Evolutionary conservation across 30 jellyfish, hydroid and myxozoan species (phyloP).

Genomic region (Turritopsis dohrnii): DNA sequence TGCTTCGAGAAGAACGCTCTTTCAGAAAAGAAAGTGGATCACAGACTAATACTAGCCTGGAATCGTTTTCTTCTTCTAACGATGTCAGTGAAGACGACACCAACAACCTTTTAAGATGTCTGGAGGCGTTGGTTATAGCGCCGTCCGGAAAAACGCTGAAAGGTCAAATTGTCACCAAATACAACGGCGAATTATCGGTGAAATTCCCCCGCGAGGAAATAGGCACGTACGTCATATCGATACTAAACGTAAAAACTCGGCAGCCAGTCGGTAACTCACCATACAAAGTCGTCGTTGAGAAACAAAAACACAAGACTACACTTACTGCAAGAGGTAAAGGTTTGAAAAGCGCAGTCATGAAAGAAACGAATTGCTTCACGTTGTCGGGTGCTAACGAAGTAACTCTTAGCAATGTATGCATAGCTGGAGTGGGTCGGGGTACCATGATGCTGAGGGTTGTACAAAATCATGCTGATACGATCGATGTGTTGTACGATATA

Average conservation of each 20-base stretch:
- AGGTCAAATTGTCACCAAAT: slow-evolving; percentile 36
- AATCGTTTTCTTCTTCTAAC: slow-evolving; percentile 13
- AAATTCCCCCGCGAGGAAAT: slow-evolving; percentile 57
- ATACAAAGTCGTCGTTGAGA: slow-evolving; percentile 55
- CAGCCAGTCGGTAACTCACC: slow-evolving; percentile 64
- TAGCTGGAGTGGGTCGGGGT: slow-evolving; percentile 56
- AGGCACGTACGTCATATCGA: slow-evolving; percentile 58
- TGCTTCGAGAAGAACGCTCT: not conserved
- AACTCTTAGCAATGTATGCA: slow-evolving; percentile 40
- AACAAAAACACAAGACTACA: slow-evolving; percentile 35
- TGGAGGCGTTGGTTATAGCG: slow-evolving; percentile 49
- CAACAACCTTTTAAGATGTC: slow-evolving; percentile 11
- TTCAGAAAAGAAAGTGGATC: slow-evolving; percentile 20
- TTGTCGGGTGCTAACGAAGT: slow-evolving; percentile 42
- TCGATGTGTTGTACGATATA: slow-evolving; percentile 62
- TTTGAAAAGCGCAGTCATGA: slow-evolving; percentile 44
- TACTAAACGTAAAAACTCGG: slow-evolving; percentile 46
- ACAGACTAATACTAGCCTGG: slow-evolving; percentile 31
- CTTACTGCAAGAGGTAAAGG: slow-evolving; percentile 55
- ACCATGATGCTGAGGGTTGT: slow-evolving; percentile 40
- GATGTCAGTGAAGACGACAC: slow-evolving; percentile 18
- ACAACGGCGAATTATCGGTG: slow-evolving; percentile 55
- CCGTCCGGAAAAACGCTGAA: slow-evolving; percentile 64
- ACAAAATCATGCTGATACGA: slow-evolving; percentile 56
- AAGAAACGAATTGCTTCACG: slow-evolving; percentile 59